A percentile compares a stretch with the other conserved stretches of the same genome.
Evolutionary conservation across 2,888 invertebrate genomes (phyloP).

Genomic region (Synergus gifuensis): DNA sequence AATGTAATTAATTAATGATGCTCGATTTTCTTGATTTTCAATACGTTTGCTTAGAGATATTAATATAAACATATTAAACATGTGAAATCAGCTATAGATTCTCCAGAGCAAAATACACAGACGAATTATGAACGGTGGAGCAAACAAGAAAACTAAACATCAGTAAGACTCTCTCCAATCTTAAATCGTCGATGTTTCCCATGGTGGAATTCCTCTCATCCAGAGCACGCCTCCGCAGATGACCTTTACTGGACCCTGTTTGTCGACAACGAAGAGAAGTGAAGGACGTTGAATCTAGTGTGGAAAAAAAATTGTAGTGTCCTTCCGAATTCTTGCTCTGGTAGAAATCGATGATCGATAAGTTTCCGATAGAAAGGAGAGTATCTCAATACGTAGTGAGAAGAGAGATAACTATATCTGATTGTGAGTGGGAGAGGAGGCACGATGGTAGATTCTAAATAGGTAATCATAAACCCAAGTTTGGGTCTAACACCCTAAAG

Average conservation of each 20-base stretch:
- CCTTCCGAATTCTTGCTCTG: background rate
- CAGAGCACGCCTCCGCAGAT: constrained; percentile 32
- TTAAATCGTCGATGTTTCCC: constrained; percentile 32
- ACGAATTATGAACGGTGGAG: constrained; percentile 31
- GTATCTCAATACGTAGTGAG: constrained; percentile 29
- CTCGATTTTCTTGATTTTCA: too few relatives aligned
- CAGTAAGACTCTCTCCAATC: constrained; percentile 36
- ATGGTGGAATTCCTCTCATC: constrained; percentile 40
- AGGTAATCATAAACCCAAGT: background rate
- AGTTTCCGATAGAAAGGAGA: background rate
- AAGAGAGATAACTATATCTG: constrained; percentile 3
- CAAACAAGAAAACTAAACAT: constrained; percentile 35
- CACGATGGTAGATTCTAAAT: background rate
- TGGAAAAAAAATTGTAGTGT: background rate
- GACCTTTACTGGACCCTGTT: constrained; percentile 33
- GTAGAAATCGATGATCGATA: background rate
- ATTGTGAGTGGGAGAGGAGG: constrained; percentile 4
- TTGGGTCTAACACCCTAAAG: too few relatives aligned
- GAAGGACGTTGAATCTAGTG: constrained; percentile 8
- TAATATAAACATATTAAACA: constrained; percentile 10
- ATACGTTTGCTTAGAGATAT: too few relatives aligned
- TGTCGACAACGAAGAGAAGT: constrained; percentile 7
- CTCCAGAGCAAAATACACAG: background rate
- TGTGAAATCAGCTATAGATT: constrained; percentile 30
- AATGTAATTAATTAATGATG: too few relatives aligned